Evolutionary conservation across 2,113 vertebrate genomes (phyloP).

Genomic region (Odontesthes bonariensis): DNA sequence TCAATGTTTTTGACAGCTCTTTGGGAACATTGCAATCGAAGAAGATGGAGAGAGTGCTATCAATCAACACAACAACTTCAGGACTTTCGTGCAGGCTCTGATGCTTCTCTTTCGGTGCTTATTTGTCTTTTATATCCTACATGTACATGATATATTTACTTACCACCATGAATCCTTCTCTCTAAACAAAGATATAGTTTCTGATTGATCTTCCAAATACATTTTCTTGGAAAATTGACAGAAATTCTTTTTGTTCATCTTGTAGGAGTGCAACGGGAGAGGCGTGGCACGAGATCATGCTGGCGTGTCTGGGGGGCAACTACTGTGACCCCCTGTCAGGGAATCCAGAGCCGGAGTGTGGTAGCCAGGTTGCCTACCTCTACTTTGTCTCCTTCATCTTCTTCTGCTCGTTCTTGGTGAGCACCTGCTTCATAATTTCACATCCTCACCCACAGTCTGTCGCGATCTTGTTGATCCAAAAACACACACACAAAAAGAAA

Average conservation of each 20-base stretch:
- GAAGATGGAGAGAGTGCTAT: slow-evolving; percentile 90
- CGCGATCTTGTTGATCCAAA: background rate
- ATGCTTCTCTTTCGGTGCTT: slow-evolving; percentile 97
- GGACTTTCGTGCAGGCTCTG: slow-evolving; percentile 95
- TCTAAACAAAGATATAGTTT: background rate
- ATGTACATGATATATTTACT: background rate
- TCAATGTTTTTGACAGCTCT: slow-evolving; percentile 86
- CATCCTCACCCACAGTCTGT: background rate
- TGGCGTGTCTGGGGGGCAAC: slow-evolving; percentile 91
- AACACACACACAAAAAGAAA: background rate
- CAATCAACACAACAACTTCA: slow-evolving; percentile 98
- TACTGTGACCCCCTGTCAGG: slow-evolving; percentile 86
- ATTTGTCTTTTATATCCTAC: slow-evolving; percentile 9
- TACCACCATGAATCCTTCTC: background rate
- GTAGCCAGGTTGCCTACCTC: slow-evolving; percentile 96
- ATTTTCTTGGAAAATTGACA: background rate
- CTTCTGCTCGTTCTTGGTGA: slow-evolving; percentile 99
- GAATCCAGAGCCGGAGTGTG: slow-evolving; percentile 88
- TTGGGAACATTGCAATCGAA: slow-evolving; percentile 94
- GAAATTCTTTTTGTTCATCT: slow-evolving; percentile 9
- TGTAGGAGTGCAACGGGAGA: slow-evolving; percentile 96
- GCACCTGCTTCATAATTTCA: slow-evolving; percentile 35
- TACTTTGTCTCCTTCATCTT: slow-evolving; percentile 99
- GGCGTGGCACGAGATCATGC: slow-evolving; percentile 99
- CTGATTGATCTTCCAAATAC: background rate